phyloP scores from a whole-genome alignment of 2,797 vertebrate species.

The Cossypha dichroa region DNA sequence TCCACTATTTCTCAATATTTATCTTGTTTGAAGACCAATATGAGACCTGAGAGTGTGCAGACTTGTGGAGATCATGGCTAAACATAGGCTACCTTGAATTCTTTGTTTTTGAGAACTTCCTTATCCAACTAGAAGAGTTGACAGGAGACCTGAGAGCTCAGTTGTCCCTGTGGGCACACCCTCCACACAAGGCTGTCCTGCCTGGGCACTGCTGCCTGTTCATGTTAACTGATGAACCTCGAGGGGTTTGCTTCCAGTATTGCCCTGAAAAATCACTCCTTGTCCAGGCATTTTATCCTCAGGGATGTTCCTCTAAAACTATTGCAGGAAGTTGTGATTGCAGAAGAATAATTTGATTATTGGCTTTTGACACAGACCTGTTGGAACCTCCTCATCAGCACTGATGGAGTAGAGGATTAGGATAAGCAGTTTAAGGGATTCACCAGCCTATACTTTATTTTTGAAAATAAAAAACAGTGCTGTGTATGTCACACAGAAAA shows the following conservation, averaged over 20 bases:
- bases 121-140: fast-evolving
- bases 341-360: neutral
- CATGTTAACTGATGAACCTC: neutral
- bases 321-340: neutral
- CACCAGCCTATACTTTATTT: neutral
- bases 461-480: neutral
- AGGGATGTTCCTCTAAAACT: neutral
- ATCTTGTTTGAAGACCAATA: neutral
- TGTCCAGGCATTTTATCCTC: neutral
- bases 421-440: neutral
- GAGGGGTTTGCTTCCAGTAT: neutral
- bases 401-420: neutral
- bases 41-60: neutral
- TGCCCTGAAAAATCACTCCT: neutral
- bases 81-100: neutral
- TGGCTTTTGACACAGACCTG: neutral
- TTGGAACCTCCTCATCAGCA: neutral
- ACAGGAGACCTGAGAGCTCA: neutral
- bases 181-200: neutral
- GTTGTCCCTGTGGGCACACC: neutral
- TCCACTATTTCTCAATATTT: neutral
- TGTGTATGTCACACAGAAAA: neutral
- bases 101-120: neutral
- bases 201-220: neutral
- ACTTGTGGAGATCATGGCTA: neutral